phyloP scores from a whole-genome alignment of 2,113 vertebrate species.

The Xiphias gladius region DNA sequence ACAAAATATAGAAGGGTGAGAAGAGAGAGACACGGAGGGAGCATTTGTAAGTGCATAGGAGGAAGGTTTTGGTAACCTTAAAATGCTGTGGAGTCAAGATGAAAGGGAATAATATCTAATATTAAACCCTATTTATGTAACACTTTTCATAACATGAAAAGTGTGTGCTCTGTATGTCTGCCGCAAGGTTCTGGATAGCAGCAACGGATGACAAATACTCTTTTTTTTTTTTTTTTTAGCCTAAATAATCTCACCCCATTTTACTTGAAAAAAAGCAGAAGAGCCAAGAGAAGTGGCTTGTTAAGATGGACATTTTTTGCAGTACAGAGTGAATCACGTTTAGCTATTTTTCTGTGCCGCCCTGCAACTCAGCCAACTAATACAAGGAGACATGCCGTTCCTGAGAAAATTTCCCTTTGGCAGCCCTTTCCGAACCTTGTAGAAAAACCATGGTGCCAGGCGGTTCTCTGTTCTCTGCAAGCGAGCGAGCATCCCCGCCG shows the following conservation, averaged over 20 bases:
- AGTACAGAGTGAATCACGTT: conserved; percentile 68
- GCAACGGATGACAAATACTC: conserved; percentile 6
- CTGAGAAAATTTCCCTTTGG: conserved; percentile 67
- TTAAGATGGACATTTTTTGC: conserved; percentile 20
- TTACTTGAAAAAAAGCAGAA: conserved; percentile 14
- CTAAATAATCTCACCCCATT: conserved; percentile 19
- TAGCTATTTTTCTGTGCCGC: conserved; percentile 65
- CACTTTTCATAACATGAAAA: conserved; percentile 2
- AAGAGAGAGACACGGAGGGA: conserved; percentile 9
- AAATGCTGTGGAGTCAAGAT: background rate
- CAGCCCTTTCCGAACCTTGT: conserved; percentile 39
- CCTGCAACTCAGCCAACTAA: conserved; percentile 73
- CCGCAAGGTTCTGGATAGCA: background rate
- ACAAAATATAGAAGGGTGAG: background rate
- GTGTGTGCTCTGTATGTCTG: background rate
- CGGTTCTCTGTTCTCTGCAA: conserved; percentile 30
- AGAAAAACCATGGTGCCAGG: conserved; percentile 1
- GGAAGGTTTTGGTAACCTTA: background rate
- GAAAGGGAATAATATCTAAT: background rate
- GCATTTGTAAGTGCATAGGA: background rate
- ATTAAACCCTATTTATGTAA: conserved; percentile 12
- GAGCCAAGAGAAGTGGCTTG: conserved; percentile 1
- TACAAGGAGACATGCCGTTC: conserved; percentile 74
- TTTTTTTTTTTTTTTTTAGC: background rate
- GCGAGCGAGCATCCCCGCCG: background rate